phyloP scores from a whole-genome alignment of 2,888 invertebrate species.

The Limenitis camilla region DNA sequence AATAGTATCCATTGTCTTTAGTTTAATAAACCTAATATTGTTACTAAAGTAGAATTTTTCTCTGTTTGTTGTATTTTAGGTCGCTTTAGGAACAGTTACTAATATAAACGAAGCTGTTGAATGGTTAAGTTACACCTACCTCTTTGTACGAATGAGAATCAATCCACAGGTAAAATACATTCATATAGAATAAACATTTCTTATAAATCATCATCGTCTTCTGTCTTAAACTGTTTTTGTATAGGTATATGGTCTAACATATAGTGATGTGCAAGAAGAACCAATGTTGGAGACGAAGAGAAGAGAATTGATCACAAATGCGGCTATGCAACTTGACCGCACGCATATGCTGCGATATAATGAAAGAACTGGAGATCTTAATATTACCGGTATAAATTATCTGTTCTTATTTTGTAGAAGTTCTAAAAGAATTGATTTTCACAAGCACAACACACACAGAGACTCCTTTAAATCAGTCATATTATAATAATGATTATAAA shows the following conservation, averaged over 20 bases:
- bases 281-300: constrained; percentile 85
- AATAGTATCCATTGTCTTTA: no score
- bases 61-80: no score
- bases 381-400: constrained; percentile 72
- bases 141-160: constrained; percentile 93
- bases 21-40: no score
- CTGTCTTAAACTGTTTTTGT: no score
- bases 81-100: constrained; percentile 95
- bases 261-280: constrained; percentile 80
- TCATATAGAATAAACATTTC: no score
- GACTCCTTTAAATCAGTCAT: no score
- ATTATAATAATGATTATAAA: not conserved
- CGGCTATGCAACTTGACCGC: constrained; percentile 90
- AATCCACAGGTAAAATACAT: constrained; percentile 93
- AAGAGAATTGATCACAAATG: constrained; percentile 82
- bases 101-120: constrained; percentile 97
- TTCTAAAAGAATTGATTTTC: no score
- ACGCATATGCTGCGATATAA: constrained; percentile 96
- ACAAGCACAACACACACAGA: no score
- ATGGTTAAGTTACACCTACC: constrained; percentile 98
- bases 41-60: no score
- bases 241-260: constrained; percentile 77
- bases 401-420: no score
- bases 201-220: not conserved
- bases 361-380: constrained; percentile 85